phyloP scores from a whole-genome alignment of 2,113 vertebrate species.

The Lasiurus borealis region DNA sequence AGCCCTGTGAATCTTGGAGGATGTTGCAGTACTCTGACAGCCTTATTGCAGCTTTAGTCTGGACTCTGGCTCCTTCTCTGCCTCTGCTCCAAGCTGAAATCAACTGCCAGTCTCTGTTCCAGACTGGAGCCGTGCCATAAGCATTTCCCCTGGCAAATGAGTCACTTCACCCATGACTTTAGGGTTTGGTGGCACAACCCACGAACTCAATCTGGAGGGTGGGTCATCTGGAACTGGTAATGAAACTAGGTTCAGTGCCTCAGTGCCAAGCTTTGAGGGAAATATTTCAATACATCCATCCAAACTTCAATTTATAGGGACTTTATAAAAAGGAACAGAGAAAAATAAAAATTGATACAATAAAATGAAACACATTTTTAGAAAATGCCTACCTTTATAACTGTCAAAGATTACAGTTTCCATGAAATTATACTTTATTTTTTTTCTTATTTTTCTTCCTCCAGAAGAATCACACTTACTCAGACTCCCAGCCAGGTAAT shows the following conservation, averaged over 20 bases:
- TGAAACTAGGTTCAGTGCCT: slow-evolving; percentile 38
- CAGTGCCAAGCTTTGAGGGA: slow-evolving; percentile 4
- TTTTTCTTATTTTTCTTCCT: slow-evolving; percentile 60
- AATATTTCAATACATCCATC: slow-evolving; percentile 61
- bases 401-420: slow-evolving; percentile 62
- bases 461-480: slow-evolving; percentile 60
- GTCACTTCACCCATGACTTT: not conserved
- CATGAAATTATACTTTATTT: slow-evolving; percentile 57
- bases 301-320: slow-evolving; percentile 54
- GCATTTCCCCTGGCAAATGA: slow-evolving; percentile 7
- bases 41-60: slow-evolving; percentile 1
- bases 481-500: slow-evolving; percentile 43
- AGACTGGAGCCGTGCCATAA: not conserved
- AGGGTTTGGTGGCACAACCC: slow-evolving; percentile 27
- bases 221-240: slow-evolving; percentile 31
- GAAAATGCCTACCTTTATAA: slow-evolving; percentile 62
- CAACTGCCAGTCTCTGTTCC: slow-evolving; percentile 35
- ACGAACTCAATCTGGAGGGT: slow-evolving; percentile 29
- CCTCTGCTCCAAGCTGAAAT: not conserved
- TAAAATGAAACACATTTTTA: slow-evolving; percentile 68
- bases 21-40: not conserved
- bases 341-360: slow-evolving; percentile 60
- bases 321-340: slow-evolving; percentile 48
- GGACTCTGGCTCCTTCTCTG: not conserved
- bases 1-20: not conserved